Evolutionary conservation across 2,888 invertebrate genomes (phyloP), one percentile per base, ranked within the genome.

Genomic region (Acleris holmiana): DNA sequence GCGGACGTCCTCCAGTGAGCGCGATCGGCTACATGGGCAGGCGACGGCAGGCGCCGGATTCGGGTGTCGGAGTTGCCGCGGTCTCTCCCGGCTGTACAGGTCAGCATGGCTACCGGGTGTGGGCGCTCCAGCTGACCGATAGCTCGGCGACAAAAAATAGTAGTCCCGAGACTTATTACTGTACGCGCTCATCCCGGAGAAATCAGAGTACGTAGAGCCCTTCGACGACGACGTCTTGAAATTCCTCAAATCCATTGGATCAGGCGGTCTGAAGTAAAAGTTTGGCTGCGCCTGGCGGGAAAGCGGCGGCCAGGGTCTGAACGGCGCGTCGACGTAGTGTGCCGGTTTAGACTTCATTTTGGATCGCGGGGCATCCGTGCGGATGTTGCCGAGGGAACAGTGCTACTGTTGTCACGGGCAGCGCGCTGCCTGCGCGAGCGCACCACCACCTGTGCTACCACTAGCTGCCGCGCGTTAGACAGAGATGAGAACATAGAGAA

Each of bases 1-100:
- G 53, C 95, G 93, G 15, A 96, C 95, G 77, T 96, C 96, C 76
- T 96, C 96, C 83, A 96, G 91, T 2, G 96, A 96, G 61, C 95
- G 93, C 17, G 96, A 95, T 53, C 95, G 93, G 55, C 92, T 93
- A 79, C 95, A 95, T 21, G 94, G 94, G 74, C 95, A 95, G 3
- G 94, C 89, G 10, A 94, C 89, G 8, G 88, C 77, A 17, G 77
- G 71, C 8, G 79, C 78, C 5, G 84, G 79, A 71, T 83, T 81
- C 49, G 85, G 84, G 61, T 82, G 80, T 67, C 87, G 82, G 84
- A 93, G 76, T 93, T 94, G 72, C 79, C 93, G 70, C 85, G 85
- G 83, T 65, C 88, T 80, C 70, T 91, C 90, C 67, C 89, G 81
- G 57, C 75, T 81, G 69, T 89, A 91, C 66, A 86, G 68, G 35